Evolutionary conservation across 2,113 vertebrate genomes (phyloP), one percentile per base, ranked within the genome.

Genomic region (Campylomormyrus numenius): DNA sequence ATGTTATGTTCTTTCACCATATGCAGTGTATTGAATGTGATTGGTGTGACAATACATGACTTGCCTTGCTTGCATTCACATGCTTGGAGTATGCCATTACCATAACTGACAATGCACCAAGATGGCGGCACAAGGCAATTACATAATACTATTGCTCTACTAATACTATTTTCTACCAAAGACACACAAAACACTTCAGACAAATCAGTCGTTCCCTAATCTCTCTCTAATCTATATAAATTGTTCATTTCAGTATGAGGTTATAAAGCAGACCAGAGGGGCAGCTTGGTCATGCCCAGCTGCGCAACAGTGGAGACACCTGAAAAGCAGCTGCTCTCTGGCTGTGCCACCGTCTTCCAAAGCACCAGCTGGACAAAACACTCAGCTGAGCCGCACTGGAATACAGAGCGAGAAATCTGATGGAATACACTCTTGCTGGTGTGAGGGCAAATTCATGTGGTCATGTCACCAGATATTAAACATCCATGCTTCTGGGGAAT

Each of bases 251-350:
- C 49, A 62, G 27, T 90, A 42, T 80, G 50, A 83, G 35, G 50
- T 56, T 88, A 39, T 88, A 13, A 49, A 50, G 83, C 17, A 21
- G 21, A 49, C 45, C 46, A n/a, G 83, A 49, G 42, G n/a, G 48
- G 35, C 45, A 70, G 83, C 46, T 89, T 11, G 13, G 87, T 74
- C 39, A n/a, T 85, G 9, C 80, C 62, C 49, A 91, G 83, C 88
- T 88, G 84, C 10, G 35, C 53, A 31, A 88, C 35, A 53, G 84
- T 4, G 13, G 70, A 39, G 84, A 56, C 91, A 91, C 92, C 90
- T 91, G 90, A 39, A 85, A 31, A 56, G 87, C 90, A 92, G 92
- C 86, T 93, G 91, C 4, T 80, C 52, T 19, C 53, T 48, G 58
- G 45, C n/a, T 21, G 27, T 58, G 88, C 31, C 70, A 66, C 70